phyloP scores from a whole-genome alignment of 2,113 vertebrate genomes.

The Brachyhypopomus gauderio region DNA sequence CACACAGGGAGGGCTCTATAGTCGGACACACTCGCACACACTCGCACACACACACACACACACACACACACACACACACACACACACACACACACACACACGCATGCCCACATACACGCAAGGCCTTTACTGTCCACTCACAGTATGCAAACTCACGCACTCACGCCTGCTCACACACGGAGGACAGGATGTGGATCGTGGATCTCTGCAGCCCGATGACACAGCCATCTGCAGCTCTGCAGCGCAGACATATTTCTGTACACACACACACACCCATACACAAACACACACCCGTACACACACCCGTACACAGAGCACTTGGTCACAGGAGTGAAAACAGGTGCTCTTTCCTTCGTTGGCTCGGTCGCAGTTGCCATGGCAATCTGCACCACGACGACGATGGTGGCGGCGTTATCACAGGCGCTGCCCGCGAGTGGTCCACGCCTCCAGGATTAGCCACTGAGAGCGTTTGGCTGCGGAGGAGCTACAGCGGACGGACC shows the following conservation, averaged over 20 bases:
- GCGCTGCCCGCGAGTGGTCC: constrained; percentile 34
- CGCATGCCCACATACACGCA: no score
- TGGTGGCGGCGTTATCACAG: constrained; percentile 51
- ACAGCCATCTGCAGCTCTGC: constrained; percentile 43
- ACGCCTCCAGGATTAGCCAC: constrained; percentile 14
- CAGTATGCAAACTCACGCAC: background rate
- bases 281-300: constrained; percentile 12
- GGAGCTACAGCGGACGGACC: no score
- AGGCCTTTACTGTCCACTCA: background rate
- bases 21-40: no score
- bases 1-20: background rate
- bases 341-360: constrained; percentile 58
- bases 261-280: background rate
- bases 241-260: constrained; percentile 15
- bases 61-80: constrained; percentile 23
- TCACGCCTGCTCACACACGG: background rate
- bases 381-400: constrained; percentile 61
- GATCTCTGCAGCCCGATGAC: constrained; percentile 38
- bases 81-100: background rate
- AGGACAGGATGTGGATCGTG: constrained; percentile 33
- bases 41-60: constrained; percentile 5
- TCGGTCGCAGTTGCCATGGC: constrained; percentile 66
- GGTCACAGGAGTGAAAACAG: constrained; percentile 42
- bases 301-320: constrained; percentile 47
- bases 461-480: no score